A percentile compares a stretch with the other conserved stretches of the same genome.
Evolutionary conservation across 2,797 vertebrate genomes (phyloP).

Genomic region (Hafferia zeledoni): DNA sequence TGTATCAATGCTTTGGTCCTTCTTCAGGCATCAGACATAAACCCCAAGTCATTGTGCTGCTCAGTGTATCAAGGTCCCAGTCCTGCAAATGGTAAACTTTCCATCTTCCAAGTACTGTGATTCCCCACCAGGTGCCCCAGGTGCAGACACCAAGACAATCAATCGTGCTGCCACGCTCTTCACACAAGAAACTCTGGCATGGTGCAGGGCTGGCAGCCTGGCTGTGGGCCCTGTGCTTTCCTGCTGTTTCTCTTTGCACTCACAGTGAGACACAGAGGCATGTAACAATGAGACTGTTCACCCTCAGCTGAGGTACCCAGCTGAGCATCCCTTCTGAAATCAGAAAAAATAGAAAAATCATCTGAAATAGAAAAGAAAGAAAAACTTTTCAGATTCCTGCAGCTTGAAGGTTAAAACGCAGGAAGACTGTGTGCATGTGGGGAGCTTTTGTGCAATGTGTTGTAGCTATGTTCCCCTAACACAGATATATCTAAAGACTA

Average conservation of each 20-base stretch:
- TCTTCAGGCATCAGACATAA: not conserved
- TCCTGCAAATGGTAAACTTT: not conserved
- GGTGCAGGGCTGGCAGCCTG: not conserved
- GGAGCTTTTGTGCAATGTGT: not conserved
- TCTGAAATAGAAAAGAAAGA: not conserved
- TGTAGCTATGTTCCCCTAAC: not conserved
- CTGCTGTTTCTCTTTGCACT: not conserved
- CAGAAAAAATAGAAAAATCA: not conserved
- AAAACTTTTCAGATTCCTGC: not conserved
- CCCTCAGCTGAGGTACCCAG: not conserved
- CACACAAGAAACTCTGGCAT: not conserved
- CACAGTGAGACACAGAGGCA: accelerated
- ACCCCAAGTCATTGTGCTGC: not conserved
- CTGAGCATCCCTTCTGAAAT: not conserved
- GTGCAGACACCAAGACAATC: not conserved
- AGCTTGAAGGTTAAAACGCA: not conserved
- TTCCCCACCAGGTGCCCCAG: not conserved
- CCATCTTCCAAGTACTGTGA: not conserved
- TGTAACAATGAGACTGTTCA: not conserved
- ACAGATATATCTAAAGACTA: not conserved
- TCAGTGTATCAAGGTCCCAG: not conserved
- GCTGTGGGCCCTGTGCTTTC: not conserved
- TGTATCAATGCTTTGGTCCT: not conserved
- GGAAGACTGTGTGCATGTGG: accelerated
- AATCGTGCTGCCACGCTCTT: accelerated